These are phyloP conservation scores for Uropetala carovei DNA, from an alignment of 2,888 invertebrate genomes.

Conservation along the genomic window DNA sequence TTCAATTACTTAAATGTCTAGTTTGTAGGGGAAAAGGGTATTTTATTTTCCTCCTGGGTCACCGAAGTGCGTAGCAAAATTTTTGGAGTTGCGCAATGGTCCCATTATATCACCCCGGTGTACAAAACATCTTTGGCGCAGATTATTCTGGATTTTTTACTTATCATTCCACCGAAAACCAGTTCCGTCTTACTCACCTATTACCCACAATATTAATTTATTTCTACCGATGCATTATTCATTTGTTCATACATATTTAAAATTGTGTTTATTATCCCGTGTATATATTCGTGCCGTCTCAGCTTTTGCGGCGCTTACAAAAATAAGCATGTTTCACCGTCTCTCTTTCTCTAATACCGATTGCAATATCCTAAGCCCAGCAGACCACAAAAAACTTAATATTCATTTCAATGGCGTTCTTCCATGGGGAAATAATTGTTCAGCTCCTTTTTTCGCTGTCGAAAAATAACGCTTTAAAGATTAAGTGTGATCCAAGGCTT, in stretches of 20 bases:
- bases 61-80: not conserved
- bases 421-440: not conserved
- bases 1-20: not conserved
- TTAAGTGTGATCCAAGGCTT: not conserved
- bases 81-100: not conserved
- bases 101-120: not conserved
- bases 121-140: not conserved
- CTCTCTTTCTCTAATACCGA: not conserved
- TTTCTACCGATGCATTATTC: not conserved
- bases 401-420: not conserved
- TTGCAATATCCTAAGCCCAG: not conserved
- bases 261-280: not conserved
- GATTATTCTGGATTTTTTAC: not conserved
- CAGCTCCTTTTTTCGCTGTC: not conserved
- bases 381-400: slow-evolving; percentile 11
- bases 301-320: not conserved
- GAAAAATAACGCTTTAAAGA: slow-evolving; percentile 5
- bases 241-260: slow-evolving; percentile 11
- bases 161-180: not conserved
- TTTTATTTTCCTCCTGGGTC: not conserved
- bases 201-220: not conserved
- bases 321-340: not conserved
- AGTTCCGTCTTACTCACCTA: not conserved
- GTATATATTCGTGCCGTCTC: not conserved
- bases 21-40: too few relatives aligned